Conservation (phyloP, 2,888 invertebrate genomes). For the Myopa tessellatipennis region DNA sequence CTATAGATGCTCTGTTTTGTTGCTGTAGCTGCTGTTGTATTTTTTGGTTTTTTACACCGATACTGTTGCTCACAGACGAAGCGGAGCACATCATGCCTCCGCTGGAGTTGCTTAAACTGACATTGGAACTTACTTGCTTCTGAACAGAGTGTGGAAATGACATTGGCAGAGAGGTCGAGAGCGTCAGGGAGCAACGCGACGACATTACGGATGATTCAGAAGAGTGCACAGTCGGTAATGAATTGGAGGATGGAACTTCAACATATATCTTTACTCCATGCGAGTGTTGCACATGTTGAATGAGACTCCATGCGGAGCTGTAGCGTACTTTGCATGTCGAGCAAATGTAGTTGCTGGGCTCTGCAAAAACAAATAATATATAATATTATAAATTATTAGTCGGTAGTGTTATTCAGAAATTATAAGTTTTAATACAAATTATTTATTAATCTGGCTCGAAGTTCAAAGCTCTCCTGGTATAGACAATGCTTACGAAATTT, state of each 20-base stretch:
- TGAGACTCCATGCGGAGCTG: slow-evolving; percentile 93
- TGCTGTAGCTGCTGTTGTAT: slow-evolving; percentile 49
- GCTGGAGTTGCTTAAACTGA: slow-evolving; percentile 28
- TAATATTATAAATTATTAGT: no score
- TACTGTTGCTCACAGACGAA: slow-evolving; percentile 48
- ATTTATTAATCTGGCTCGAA: no score
- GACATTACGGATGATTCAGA: slow-evolving; percentile 43
- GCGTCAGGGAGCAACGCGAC: slow-evolving; percentile 44
- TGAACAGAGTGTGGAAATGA: slow-evolving; percentile 40
- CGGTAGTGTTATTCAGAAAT: no score
- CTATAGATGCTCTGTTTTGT: slow-evolving; percentile 54
- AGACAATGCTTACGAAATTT: no score
- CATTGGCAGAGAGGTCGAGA: slow-evolving; percentile 45
- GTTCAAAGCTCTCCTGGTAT: no score
- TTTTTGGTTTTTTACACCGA: slow-evolving; percentile 36
- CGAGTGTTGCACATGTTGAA: slow-evolving; percentile 94
- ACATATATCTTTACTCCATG: slow-evolving; percentile 95
- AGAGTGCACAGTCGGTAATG: slow-evolving; percentile 49
- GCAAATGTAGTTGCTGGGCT: slow-evolving; percentile 94
- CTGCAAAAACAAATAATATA: slow-evolving; percentile 70
- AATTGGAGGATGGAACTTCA: slow-evolving; percentile 70
- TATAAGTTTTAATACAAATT: no score
- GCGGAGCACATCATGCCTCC: slow-evolving; percentile 47
- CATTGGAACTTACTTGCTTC: neutral
- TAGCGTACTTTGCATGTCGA: slow-evolving; percentile 92